phyloP scores from a whole-genome alignment of 2,888 invertebrate genomes.

The Axea sp. region DNA sequence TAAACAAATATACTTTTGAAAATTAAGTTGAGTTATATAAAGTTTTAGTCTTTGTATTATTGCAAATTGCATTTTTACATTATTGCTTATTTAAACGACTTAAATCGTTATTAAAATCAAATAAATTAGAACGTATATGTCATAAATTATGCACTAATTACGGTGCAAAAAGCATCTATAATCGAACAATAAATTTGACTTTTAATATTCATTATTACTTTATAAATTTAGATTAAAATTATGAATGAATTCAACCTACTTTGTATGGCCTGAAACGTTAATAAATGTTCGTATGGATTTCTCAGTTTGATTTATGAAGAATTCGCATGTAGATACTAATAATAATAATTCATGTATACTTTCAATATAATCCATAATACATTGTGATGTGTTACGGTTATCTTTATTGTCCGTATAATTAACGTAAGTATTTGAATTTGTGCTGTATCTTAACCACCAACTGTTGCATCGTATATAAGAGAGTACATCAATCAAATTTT shows the following conservation, averaged over 20 bases:
- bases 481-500: constrained; percentile 43
- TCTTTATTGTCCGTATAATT: constrained; percentile 42
- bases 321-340: constrained; percentile 33
- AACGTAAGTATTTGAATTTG: constrained; percentile 41
- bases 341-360: constrained; percentile 41
- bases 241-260: constrained; percentile 11
- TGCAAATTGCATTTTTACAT: too few relatives aligned
- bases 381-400: constrained; percentile 43
- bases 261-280: constrained; percentile 8
- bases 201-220: constrained; percentile 21
- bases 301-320: constrained; percentile 29
- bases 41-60: too few relatives aligned
- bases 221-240: constrained; percentile 28
- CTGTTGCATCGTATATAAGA: constrained; percentile 24
- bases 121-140: too few relatives aligned
- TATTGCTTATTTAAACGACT: too few relatives aligned
- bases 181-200: too few relatives aligned
- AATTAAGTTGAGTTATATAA: too few relatives aligned
- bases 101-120: too few relatives aligned
- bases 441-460: constrained; percentile 35
- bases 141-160: too few relatives aligned
- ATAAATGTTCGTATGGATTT: constrained; percentile 34
- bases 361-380: constrained; percentile 34
- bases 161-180: too few relatives aligned
- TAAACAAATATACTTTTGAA: too few relatives aligned